phyloP scores from a whole-genome alignment of 1,140 invertebrate genomes.

The Adoxophyes honmai region DNA sequence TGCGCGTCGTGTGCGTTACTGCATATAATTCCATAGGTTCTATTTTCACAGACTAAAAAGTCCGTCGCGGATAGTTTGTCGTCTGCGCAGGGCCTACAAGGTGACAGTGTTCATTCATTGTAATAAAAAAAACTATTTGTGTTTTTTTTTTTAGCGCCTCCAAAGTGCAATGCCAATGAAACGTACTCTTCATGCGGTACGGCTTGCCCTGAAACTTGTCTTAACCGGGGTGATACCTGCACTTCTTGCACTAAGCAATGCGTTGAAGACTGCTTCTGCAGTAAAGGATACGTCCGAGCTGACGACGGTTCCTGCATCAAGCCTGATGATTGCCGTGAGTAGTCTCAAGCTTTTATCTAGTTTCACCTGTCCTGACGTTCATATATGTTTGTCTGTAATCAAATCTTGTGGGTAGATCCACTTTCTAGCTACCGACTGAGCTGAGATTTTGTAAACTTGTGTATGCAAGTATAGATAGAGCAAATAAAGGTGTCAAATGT shows the following conservation, averaged over 20 bases:
- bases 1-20: too few species aligned
- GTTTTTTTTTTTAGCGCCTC: background rate
- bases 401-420: background rate
- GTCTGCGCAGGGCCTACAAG: background rate
- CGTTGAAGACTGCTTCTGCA: slow-evolving; percentile 16
- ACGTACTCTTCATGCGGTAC: slow-evolving; percentile 8
- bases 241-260: slow-evolving; percentile 6
- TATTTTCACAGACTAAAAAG: background rate
- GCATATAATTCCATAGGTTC: background rate
- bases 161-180: background rate
- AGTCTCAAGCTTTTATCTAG: background rate
- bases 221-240: background rate
- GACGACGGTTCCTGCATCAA: background rate
- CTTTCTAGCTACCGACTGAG: background rate
- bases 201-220: background rate
- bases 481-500: too few species aligned
- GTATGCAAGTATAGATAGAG: too few species aligned
- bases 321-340: slow-evolving; percentile 15
- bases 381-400: too few species aligned
- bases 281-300: background rate
- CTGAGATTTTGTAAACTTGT: too few species aligned
- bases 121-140: background rate
- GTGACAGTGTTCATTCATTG: background rate
- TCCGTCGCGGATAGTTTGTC: background rate
- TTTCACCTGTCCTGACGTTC: too few species aligned